A percentile compares a stretch with the other conserved stretches of the same genome.
Evolutionary conservation across 2,113 vertebrate genomes (phyloP).

Genomic region (Cinclus cinclus): DNA sequence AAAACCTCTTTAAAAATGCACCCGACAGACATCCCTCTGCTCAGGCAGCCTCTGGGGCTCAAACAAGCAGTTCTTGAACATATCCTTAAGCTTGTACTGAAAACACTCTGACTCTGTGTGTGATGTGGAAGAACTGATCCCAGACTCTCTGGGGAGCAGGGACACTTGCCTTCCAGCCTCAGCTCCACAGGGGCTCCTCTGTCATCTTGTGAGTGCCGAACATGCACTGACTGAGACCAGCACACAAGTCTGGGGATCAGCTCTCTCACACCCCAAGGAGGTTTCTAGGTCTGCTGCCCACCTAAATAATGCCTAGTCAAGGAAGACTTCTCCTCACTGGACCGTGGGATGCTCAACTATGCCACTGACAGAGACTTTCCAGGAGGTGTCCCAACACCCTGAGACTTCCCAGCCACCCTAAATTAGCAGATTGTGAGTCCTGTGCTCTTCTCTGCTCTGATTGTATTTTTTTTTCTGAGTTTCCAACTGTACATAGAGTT

Average conservation of each 20-base stretch:
- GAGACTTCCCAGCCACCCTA: not conserved
- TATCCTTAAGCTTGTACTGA: not conserved
- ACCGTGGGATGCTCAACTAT: accelerated
- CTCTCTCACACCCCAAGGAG: not conserved
- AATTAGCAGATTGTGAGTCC: not conserved
- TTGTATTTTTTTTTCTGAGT: not conserved
- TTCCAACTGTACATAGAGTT: not conserved
- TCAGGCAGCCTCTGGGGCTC: not conserved
- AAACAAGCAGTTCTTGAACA: not conserved
- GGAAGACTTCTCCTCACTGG: not conserved
- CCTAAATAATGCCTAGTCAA: accelerated
- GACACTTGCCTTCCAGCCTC: not conserved
- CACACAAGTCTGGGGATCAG: not conserved
- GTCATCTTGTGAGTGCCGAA: not conserved
- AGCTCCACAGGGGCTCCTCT: not conserved
- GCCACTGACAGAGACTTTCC: not conserved
- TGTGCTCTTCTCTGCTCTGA: not conserved
- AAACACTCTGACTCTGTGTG: not conserved
- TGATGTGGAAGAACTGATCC: not conserved
- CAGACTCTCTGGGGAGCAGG: too few species aligned
- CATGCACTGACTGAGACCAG: accelerated
- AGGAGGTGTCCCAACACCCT: not conserved
- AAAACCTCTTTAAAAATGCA: not conserved
- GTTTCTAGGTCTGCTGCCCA: not conserved
- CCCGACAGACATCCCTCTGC: not conserved